Base-by-base conservation (phyloP, 92 coral and sea anemone genomes). In the Palythoa heliodiscus region DNA sequence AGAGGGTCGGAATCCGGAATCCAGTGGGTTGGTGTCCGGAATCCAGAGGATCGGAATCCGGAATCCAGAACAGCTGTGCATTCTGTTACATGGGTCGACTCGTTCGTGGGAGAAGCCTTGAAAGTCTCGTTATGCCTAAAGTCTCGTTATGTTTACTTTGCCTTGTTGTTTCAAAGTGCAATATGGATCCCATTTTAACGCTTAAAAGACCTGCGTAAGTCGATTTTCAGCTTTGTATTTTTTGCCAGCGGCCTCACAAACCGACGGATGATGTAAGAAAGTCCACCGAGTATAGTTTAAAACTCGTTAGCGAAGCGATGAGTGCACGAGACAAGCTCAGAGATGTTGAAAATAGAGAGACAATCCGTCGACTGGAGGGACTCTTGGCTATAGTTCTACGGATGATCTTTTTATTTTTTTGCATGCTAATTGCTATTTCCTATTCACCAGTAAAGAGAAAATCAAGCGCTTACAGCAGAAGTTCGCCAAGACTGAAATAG, bases 141-240 rank as follows among this genome's bases (percentile, higher is more conserved):
- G 71, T 67, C 38, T 67, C 38, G 71, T 67, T 67, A 2, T 67
- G 38, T 67, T 67, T 67, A 67, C 71, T 67, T 67, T 10, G 71
- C 24, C 71, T 67, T 22, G 71, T 67, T 24, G 71, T 67, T 58
- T 58, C 64, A 12, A 58, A 58, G 64, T 58, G 64, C 64, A 58
- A 58, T 57, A 68, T 23, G 40, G 72, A 68, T 68, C 37, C 37
- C 25, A 37, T 38, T 12, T 25, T 71, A 71, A 71, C 16, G 19
- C 79, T 75, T 19, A 52, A 75, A 22, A 43, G 29, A 73, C 12
- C 25, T 43, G 11, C 25, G 6, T 6, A 73, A 37, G 77, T 89
- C 25, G 78, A 72, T 22, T 43, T 86, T 77, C n/a, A 23, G 69
- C 68, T 82, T 35, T 90, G 90, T 68, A 75, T 87, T 23, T 90